These are phyloP conservation scores for Chalcis sispes DNA, from an alignment of 2,888 invertebrate species.

Conservation along the genomic window DNA sequence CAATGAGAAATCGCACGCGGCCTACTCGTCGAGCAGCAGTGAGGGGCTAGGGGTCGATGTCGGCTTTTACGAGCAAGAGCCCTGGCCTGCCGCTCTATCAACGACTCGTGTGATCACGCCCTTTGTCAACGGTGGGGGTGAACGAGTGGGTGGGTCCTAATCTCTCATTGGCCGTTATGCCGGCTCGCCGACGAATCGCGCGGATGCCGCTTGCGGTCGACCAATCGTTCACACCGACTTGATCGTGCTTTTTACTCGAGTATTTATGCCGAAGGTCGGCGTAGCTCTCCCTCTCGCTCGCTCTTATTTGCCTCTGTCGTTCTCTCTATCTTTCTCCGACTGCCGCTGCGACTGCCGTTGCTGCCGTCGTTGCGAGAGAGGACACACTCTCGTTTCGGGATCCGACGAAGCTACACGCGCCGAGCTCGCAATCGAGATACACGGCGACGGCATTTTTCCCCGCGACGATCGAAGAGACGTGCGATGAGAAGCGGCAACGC, in stretches of 20 bases:
- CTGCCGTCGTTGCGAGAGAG: constrained; percentile 59
- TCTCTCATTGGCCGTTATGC: constrained; percentile 1
- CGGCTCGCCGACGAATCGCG: constrained; percentile 39
- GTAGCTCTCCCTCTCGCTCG: constrained; percentile 62
- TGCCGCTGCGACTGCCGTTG: no score
- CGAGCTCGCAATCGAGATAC: constrained; percentile 29
- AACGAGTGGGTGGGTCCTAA: constrained; percentile 27
- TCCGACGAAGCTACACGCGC: constrained; percentile 68
- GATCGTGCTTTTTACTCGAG: constrained; percentile 68
- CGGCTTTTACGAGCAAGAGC: constrained; percentile 25
- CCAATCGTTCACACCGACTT: constrained; percentile 56
- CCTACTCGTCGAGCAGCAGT: neutral
- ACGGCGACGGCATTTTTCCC: constrained; percentile 12
- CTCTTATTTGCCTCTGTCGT: constrained; percentile 52
- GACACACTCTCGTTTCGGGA: constrained; percentile 73
- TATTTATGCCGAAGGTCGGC: constrained; percentile 69
- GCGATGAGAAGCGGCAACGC: neutral
- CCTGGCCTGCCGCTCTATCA: neutral
- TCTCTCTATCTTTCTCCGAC: no score
- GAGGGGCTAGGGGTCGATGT: constrained; percentile 25
- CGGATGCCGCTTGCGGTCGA: constrained; percentile 51
- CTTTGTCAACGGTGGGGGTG: constrained; percentile 20
- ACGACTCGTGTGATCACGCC: constrained; percentile 38
- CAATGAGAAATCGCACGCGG: constrained; percentile 38
- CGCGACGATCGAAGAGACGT: neutral